Evolutionary conservation across 2,888 invertebrate genomes (phyloP), one percentile per base, ranked within the genome.

Genomic region (Caenorhabditis panamensis): DNA sequence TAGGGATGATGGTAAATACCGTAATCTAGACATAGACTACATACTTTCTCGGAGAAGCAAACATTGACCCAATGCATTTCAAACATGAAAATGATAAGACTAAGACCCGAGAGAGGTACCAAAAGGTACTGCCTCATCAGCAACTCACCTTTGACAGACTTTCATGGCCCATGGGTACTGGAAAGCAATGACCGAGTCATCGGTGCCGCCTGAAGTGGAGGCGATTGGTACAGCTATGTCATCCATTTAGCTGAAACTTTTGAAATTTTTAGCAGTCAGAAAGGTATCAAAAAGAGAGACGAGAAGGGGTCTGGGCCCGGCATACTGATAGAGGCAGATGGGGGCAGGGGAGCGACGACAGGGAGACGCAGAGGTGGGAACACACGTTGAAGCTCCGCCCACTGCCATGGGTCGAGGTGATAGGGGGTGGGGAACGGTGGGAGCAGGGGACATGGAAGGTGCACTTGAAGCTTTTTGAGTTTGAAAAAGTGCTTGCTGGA

Each of bases 81-180:
- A n/a, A n/a, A n/a, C n/a, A n/a, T n/a, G n/a, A n/a, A n/a, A n/a
- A n/a, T n/a, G n/a, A n/a, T n/a, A n/a, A n/a, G n/a, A n/a, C n/a
- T n/a, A n/a, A n/a, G n/a, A n/a, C n/a, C n/a, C n/a, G n/a, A n/a
- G n/a, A 28, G 16, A 47, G 13, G 13, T 4, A 26, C 9, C 16
- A 31, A 9, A 11, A 28, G 37, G 24, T 31, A 59, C 31, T 31
- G 59, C 31, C 31, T 4, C 4, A 9, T 31, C 31, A 31, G 31
- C 31, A 37, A 54, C 61, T 71, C 11, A 84, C 84, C 84, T 77
- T 53, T 80, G 83, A 28, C 81, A 80, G 36, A 84, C 78, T 62
- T 82, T 83, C 13, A 84, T 26, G 2, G 84, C 62, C 84, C 84
- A 84, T 24, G 82, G 59, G 47, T 84, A 83, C 56, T 84, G 84